Conservation (phyloP, 30 jellyfish, hydroid and myxozoan genomes). For the Sanderia malayensis region DNA sequence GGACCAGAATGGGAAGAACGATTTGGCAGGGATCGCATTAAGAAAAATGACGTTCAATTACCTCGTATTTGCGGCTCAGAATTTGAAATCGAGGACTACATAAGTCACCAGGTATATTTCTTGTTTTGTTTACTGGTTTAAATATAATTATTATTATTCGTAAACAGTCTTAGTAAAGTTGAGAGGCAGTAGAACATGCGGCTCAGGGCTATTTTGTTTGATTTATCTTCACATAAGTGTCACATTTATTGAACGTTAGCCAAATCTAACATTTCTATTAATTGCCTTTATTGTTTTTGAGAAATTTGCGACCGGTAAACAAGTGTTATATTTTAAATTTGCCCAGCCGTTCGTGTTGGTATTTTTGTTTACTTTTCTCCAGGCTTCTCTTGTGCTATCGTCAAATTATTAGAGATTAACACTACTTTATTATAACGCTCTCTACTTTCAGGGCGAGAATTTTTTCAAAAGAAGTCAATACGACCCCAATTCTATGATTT, state of each 20-base stretch:
- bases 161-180: too few relatives aligned
- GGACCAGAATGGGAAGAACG: constrained; percentile 93
- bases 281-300: not conserved
- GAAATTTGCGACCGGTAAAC: too few relatives aligned
- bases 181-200: too few relatives aligned
- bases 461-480: constrained; percentile 62
- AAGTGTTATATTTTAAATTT: too few relatives aligned
- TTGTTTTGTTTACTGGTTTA: too few relatives aligned
- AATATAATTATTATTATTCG: too few relatives aligned
- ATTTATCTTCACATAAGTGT: not conserved
- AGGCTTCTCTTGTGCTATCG: not conserved
- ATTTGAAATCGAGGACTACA: constrained; percentile 80
- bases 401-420: too few relatives aligned
- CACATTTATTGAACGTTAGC: not conserved
- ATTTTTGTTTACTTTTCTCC: constrained; percentile 1
- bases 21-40: constrained; percentile 59
- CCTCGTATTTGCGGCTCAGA: constrained; percentile 77
- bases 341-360: not conserved
- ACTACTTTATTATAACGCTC: too few relatives aligned
- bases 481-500: constrained; percentile 82
- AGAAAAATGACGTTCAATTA: constrained; percentile 7
- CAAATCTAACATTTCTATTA: not conserved
- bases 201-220: not conserved
- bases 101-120: constrained; percentile 94
- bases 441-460: constrained; percentile 61